Percentiles rank a stretch among this genome's conserved stretches.
Evolutionary conservation across 1,140 invertebrate species (phyloP).

Genomic region (Drosophila nebulosa): DNA sequence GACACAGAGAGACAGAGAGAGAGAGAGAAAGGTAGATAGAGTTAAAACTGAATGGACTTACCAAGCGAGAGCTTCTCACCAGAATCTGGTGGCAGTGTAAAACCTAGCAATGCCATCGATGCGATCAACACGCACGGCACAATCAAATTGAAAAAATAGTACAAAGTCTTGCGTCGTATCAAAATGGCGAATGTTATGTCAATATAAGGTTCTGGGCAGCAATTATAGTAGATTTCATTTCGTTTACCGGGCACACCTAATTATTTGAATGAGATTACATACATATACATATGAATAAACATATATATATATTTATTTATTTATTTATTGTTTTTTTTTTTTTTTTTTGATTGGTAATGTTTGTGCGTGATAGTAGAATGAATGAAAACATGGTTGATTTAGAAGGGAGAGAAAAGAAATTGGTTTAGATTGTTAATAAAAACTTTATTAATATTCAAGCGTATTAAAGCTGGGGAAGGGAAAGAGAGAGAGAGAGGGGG

Average conservation of each 20-base stretch:
- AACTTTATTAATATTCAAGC: background rate
- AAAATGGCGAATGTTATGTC: slow-evolving; percentile 99
- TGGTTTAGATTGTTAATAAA: background rate
- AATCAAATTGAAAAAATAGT: slow-evolving; percentile 99
- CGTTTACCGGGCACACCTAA: slow-evolving; percentile 94
- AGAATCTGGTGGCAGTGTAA: slow-evolving; percentile 98
- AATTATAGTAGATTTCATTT: slow-evolving; percentile 96
- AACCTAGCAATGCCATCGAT: slow-evolving; percentile 98
- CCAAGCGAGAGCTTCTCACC: slow-evolving; percentile 99
- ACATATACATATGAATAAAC: background rate
- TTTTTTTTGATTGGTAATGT: slow-evolving; percentile 4
- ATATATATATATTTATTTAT: slow-evolving; percentile 4
- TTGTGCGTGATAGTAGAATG: background rate
- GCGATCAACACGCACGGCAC: slow-evolving; percentile 99
- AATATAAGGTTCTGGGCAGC: slow-evolving; percentile 97
- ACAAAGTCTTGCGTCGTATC: slow-evolving; percentile 97
- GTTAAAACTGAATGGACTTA: slow-evolving; percentile 81
- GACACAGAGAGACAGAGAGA: slow-evolving; percentile 7
- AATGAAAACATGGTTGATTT: background rate
- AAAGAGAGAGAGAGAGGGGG: too few relatives aligned
- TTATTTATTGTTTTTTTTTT: background rate
- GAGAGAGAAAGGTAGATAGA: slow-evolving; percentile 21
- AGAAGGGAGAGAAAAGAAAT: background rate
- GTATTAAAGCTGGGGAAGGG: too few relatives aligned
- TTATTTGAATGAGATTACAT: background rate